phyloP scores from a whole-genome alignment of 2,888 invertebrate genomes.

The Phymatocera aterrima region DNA sequence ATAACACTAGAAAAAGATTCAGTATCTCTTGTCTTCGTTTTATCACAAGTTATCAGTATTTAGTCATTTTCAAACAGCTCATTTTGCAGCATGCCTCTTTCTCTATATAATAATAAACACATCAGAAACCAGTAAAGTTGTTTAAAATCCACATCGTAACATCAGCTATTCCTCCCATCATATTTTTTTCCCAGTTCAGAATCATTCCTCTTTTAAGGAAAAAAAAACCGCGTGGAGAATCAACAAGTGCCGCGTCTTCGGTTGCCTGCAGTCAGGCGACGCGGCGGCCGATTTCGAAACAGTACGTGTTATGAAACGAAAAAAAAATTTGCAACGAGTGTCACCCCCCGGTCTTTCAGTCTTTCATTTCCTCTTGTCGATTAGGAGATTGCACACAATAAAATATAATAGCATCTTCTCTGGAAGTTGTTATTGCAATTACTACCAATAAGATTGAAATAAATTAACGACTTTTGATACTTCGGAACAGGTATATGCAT shows the following conservation, averaged over 20 bases:
- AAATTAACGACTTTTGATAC: too few relatives aligned
- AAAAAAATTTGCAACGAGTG: neutral
- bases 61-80: neutral
- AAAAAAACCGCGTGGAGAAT: neutral
- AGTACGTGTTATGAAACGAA: neutral
- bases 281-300: neutral
- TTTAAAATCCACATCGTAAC: too few relatives aligned
- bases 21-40: neutral
- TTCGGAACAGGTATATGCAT: too few relatives aligned
- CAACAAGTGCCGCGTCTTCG: conserved; percentile 2
- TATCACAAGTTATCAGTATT: neutral
- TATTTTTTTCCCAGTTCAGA: neutral
- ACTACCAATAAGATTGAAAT: too few relatives aligned
- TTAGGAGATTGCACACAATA: neutral
- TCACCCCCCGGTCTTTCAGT: neutral
- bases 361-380: neutral
- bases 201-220: neutral
- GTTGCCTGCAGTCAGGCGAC: conserved; percentile 12
- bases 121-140: too few relatives aligned
- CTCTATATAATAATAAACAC: too few relatives aligned
- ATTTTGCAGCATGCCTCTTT: too few relatives aligned
- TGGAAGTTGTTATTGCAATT: too few relatives aligned
- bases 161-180: neutral
- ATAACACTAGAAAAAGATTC: neutral
- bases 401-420: neutral